phyloP scores from a whole-genome alignment of 2,113 vertebrate genomes.

The Halcyon senegalensis region DNA sequence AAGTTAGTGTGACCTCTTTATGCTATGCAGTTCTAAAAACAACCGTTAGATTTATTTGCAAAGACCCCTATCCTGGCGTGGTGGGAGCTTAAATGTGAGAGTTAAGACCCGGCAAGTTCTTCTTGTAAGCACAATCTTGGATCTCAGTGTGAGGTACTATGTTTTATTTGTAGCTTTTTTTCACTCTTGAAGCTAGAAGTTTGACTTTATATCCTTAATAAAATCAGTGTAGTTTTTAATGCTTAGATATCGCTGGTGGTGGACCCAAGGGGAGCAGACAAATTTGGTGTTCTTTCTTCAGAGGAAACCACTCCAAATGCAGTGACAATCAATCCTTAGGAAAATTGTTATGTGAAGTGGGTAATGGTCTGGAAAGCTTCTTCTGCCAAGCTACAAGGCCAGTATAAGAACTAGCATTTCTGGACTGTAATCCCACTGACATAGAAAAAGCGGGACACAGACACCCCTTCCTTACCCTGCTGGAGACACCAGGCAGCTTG shows the following conservation, averaged over 20 bases:
- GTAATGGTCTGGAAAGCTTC: not conserved
- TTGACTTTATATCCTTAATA: not conserved
- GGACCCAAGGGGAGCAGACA: too few relatives aligned
- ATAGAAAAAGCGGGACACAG: not conserved
- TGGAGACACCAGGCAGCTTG: not conserved
- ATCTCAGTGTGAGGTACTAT: not conserved
- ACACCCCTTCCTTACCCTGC: fast-evolving
- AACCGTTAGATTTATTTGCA: not conserved
- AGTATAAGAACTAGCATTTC: not conserved
- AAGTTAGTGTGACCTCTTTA: not conserved
- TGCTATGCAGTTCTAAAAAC: not conserved
- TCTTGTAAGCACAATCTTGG: not conserved
- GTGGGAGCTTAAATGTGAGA: fast-evolving
- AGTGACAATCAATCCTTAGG: not conserved
- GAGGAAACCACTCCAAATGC: not conserved
- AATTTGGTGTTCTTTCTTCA: not conserved
- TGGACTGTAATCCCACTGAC: not conserved
- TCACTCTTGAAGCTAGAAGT: not conserved
- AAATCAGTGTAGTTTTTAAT: not conserved
- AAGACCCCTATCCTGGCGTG: not conserved
- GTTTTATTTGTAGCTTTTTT: not conserved
- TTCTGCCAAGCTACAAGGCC: not conserved
- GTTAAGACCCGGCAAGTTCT: not conserved
- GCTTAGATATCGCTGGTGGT: not conserved
- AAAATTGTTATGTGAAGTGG: not conserved